Evolutionary conservation across 2,797 vertebrate species (phyloP).

Genomic region (Hypotaenidia philippensis): DNA sequence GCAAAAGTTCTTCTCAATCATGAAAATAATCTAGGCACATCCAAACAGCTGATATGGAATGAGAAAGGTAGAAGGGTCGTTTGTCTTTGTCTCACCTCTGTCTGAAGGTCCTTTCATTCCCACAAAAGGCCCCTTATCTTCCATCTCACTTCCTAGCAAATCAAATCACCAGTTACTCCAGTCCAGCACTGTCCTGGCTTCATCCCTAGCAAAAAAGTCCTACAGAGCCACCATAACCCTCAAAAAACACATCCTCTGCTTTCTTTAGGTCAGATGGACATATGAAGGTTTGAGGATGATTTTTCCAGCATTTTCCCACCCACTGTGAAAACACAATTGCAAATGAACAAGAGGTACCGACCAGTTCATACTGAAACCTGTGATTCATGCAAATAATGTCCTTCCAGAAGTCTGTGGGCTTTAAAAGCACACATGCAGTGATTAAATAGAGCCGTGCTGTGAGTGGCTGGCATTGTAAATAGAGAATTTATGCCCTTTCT

Average conservation of each 20-base stretch:
- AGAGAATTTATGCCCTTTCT: background rate
- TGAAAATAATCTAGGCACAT: background rate
- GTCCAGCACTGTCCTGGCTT: background rate
- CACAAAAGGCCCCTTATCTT: background rate
- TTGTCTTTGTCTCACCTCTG: background rate
- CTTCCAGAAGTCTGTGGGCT: slow-evolving; percentile 40
- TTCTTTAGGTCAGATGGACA: slow-evolving; percentile 1
- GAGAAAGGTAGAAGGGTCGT: background rate
- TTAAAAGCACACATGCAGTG: slow-evolving; percentile 21
- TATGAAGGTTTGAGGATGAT: background rate
- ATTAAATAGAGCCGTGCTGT: slow-evolving; percentile 36
- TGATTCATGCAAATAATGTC: slow-evolving; percentile 6
- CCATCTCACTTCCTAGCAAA: background rate
- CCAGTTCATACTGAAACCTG: background rate
- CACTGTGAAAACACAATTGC: background rate
- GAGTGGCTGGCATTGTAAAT: slow-evolving; percentile 30
- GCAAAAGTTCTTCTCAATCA: background rate
- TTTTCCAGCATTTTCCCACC: slow-evolving; percentile 5
- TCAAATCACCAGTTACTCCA: background rate
- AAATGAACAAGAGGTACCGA: background rate
- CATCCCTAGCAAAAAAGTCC: background rate
- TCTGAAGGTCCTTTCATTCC: background rate
- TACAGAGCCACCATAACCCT: background rate
- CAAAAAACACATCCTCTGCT: background rate
- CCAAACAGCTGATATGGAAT: background rate